These are phyloP conservation scores for Lagodon rhomboides DNA, from an alignment of 2,797 vertebrate species.

Conservation along the genomic window DNA sequence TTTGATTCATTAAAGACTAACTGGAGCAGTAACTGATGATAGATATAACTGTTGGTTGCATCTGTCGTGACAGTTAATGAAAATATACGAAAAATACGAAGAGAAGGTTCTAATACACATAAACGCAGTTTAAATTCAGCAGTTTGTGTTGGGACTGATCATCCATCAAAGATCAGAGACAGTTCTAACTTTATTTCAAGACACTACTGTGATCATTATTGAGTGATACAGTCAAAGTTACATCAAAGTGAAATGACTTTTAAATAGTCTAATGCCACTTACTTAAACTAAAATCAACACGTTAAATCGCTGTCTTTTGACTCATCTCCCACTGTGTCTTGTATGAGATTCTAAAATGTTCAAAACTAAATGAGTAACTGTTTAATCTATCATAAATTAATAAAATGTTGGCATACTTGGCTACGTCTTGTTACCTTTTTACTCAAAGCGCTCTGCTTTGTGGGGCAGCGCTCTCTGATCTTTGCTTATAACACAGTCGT, in stretches of 20 bases:
- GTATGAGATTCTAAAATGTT: not conserved
- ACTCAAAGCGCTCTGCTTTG: conserved; percentile 43
- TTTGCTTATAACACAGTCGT: conserved; percentile 46
- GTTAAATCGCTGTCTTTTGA: too few relatives aligned
- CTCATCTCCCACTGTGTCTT: not conserved
- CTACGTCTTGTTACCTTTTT: conserved; percentile 2
- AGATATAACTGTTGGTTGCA: not conserved
- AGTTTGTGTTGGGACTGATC: not conserved
- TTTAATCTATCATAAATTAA: not conserved
- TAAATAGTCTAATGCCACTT: not conserved
- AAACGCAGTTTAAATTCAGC: too few relatives aligned
- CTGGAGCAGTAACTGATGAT: too few relatives aligned
- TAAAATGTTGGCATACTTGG: not conserved
- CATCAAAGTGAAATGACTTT: not conserved
- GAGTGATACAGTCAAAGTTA: not conserved
- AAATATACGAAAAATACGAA: not conserved
- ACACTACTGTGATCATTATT: not conserved
- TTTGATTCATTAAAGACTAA: not conserved
- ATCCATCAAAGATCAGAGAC: not conserved
- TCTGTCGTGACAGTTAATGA: not conserved
- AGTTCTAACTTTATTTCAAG: not conserved
- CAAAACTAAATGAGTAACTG: not conserved
- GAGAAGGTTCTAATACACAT: not conserved
- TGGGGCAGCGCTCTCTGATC: conserved; percentile 27
- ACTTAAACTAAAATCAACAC: too few relatives aligned